These are phyloP conservation scores for Cheirogaleus major DNA, from an alignment of 2,797 vertebrate species.

Conservation along the genomic window DNA sequence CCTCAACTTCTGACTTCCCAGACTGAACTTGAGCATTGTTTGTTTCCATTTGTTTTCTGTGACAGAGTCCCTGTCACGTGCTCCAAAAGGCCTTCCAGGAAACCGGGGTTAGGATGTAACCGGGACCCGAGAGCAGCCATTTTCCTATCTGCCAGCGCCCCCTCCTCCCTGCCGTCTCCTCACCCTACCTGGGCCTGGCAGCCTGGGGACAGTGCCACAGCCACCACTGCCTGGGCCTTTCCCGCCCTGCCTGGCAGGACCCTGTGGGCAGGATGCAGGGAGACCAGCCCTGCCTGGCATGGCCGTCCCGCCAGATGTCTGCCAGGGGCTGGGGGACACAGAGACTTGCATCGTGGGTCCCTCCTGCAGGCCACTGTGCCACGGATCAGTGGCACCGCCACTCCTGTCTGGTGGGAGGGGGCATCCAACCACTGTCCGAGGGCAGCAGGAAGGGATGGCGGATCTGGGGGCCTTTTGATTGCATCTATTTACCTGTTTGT, in stretches of 20 bases:
- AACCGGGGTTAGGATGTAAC: accelerated
- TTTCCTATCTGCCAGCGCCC: accelerated
- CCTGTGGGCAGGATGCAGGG: neutral
- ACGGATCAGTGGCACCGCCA: neutral
- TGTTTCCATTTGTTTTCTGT: neutral
- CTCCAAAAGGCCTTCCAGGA: neutral
- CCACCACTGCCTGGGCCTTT: neutral
- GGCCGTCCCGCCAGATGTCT: neutral
- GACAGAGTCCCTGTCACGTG: accelerated
- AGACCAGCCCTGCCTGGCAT: neutral
- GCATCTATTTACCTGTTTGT: neutral
- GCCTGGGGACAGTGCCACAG: neutral
- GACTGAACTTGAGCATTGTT: neutral
- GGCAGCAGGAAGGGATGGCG: accelerated
- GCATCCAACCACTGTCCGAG: accelerated
- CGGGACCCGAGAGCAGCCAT: neutral
- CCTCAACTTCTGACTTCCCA: neutral
- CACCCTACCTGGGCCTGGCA: too few species aligned
- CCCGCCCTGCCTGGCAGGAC: accelerated
- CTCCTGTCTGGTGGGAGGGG: neutral
- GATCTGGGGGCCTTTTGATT: neutral
- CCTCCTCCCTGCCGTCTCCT: neutral
- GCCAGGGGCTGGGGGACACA: accelerated
- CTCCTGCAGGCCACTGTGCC: neutral
- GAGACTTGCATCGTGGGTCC: too few species aligned